A percentile compares a stretch with the other conserved stretches of the same genome.
Conservation (phyloP, 2,113 vertebrate genomes). For the Rostratula benghalensis region DNA sequence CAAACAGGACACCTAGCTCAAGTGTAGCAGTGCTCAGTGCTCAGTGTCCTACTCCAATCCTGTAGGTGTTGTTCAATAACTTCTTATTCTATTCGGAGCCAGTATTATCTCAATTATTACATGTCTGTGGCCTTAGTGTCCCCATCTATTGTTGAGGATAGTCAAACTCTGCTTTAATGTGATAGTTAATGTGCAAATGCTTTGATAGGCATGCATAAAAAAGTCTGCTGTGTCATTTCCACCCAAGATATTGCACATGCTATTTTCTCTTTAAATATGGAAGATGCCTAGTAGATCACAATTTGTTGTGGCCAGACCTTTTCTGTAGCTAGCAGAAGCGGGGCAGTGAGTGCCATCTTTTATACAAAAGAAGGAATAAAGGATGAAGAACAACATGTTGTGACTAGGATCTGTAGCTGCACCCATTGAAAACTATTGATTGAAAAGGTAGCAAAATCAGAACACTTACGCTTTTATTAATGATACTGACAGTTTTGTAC, state of each 20-base stretch:
- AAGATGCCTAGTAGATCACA: background rate
- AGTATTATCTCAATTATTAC: background rate
- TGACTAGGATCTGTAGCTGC: background rate
- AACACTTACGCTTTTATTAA: slow-evolving; percentile 41
- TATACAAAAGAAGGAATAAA: background rate
- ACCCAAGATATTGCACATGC: background rate
- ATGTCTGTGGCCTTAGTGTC: background rate
- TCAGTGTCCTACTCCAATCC: background rate
- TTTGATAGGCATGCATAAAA: background rate
- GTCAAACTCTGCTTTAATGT: background rate
- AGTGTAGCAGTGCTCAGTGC: background rate
- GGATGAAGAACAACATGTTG: background rate
- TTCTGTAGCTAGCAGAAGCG: background rate
- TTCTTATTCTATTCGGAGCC: background rate
- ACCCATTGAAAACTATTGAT: slow-evolving; percentile 3
- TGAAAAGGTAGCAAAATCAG: background rate
- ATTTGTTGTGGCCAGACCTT: background rate
- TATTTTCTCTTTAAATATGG: background rate
- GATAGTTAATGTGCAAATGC: background rate
- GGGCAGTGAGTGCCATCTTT: background rate
- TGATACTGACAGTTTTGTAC: background rate
- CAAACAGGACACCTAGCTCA: background rate
- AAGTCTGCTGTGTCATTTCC: background rate
- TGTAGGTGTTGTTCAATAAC: background rate
- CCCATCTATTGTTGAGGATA: background rate